A percentile compares a stretch with the other conserved stretches of the same genome.
Evolutionary conservation across 2,888 invertebrate species (phyloP).

Genomic region (Steinernema carpocapsae): DNA sequence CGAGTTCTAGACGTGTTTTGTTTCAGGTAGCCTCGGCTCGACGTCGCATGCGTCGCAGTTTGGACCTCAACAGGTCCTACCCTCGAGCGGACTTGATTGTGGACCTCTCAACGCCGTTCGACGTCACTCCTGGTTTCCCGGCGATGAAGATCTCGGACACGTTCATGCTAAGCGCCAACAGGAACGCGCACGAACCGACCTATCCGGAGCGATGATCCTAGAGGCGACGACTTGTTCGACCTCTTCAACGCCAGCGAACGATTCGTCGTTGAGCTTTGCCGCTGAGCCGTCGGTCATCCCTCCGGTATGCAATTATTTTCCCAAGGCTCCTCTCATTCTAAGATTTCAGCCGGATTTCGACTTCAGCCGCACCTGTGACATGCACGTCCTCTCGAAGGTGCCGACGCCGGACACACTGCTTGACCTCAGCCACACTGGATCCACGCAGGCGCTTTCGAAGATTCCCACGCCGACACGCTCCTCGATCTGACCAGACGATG

Average conservation of each 20-base stretch:
- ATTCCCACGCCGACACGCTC: too few relatives aligned
- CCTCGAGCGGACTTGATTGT: background rate
- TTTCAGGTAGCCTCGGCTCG: background rate
- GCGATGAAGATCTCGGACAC: background rate
- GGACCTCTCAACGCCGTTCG: background rate
- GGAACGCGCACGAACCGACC: background rate
- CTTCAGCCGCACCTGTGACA: too few relatives aligned
- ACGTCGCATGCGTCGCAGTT: background rate
- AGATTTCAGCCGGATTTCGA: too few relatives aligned
- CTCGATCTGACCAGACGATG: too few relatives aligned
- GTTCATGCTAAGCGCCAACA: background rate
- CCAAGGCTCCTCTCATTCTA: too few relatives aligned
- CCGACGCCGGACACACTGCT: background rate
- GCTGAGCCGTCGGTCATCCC: too few relatives aligned
- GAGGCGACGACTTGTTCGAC: background rate
- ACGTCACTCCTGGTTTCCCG: background rate
- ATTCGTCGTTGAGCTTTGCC: too few relatives aligned
- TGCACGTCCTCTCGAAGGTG: too few relatives aligned
- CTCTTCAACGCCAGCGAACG: background rate
- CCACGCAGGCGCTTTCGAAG: too few relatives aligned
- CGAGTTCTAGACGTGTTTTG: background rate
- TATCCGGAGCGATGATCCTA: background rate
- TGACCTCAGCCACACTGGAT: too few relatives aligned
- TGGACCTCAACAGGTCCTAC: background rate
- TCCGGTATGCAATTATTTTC: too few relatives aligned